Percentiles rank a stretch among this genome's conserved stretches.
These are phyloP conservation scores for Caligus rogercresseyi DNA, from an alignment of 1,140 invertebrate species.

Conservation along the genomic window DNA sequence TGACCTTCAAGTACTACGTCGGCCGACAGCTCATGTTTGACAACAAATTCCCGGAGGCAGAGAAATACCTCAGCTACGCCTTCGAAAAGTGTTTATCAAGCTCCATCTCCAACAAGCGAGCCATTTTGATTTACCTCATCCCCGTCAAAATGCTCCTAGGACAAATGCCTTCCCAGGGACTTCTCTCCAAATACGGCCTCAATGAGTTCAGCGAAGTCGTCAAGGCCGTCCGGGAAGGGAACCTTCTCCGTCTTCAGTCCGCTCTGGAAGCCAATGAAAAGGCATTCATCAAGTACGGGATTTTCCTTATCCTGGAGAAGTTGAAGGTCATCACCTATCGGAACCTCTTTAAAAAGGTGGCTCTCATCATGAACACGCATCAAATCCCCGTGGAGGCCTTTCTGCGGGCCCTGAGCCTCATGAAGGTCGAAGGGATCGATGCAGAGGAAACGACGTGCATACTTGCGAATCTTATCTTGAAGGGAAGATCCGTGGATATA, in stretches of 20 bases:
- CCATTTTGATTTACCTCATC: slow-evolving; percentile 87
- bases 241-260: slow-evolving; percentile 59
- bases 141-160: slow-evolving; percentile 94
- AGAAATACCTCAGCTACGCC: slow-evolving; percentile 68
- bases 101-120: slow-evolving; percentile 70
- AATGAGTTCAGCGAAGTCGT: slow-evolving; percentile 74
- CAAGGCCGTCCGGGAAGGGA: slow-evolving; percentile 67
- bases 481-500: slow-evolving; percentile 87
- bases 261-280: slow-evolving; percentile 67
- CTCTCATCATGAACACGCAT: slow-evolving; percentile 63
- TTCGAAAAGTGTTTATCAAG: slow-evolving; percentile 69
- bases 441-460: slow-evolving; percentile 89
- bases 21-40: slow-evolving; percentile 96
- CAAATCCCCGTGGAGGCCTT: slow-evolving; percentile 73
- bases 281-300: slow-evolving; percentile 85
- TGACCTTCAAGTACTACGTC: slow-evolving; percentile 90
- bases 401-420: slow-evolving; percentile 48
- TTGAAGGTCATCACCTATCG: slow-evolving; percentile 80
- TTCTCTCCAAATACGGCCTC: slow-evolving; percentile 76
- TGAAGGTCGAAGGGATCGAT: slow-evolving; percentile 65
- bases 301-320: slow-evolving; percentile 92
- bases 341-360: slow-evolving; percentile 27
- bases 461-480: slow-evolving; percentile 87
- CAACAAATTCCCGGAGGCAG: slow-evolving; percentile 60
- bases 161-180: slow-evolving; percentile 56